Conservation (phyloP, 35 echinoderm and acorn worm genomes). For the Nesometra sesokonis region DNA sequence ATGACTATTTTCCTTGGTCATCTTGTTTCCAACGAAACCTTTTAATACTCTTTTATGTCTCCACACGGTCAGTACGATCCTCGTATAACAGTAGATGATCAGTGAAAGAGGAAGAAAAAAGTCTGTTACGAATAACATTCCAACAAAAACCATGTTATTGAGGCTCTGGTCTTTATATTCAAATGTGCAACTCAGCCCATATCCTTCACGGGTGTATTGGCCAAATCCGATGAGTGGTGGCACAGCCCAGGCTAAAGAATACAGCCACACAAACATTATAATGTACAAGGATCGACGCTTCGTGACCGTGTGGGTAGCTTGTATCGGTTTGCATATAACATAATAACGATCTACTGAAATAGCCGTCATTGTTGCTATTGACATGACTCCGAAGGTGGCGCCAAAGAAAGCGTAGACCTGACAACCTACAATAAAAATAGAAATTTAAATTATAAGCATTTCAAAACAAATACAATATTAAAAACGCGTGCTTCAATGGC, state of each 20-base stretch:
- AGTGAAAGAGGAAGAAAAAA: neutral
- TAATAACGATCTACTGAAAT: constrained; percentile 67
- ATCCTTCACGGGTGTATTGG: constrained; percentile 1
- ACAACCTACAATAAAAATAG: constrained; percentile 43
- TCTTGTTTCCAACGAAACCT: neutral
- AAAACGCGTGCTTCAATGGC: no score
- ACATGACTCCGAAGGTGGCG: constrained; percentile 50
- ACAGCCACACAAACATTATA: neutral
- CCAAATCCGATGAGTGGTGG: constrained; percentile 2
- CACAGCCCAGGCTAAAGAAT: neutral
- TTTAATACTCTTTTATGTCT: neutral
- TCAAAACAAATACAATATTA: no score
- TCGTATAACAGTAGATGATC: neutral
- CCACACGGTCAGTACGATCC: neutral
- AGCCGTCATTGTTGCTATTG: constrained; percentile 67
- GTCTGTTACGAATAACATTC: neutral
- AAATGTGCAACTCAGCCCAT: constrained; percentile 6
- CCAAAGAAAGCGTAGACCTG: constrained; percentile 60
- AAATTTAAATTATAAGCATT: neutral
- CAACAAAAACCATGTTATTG: neutral
- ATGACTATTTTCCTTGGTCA: neutral
- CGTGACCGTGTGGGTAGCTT: neutral
- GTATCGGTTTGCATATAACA: constrained; percentile 12
- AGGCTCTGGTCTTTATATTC: neutral
- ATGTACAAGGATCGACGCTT: neutral